phyloP scores from a whole-genome alignment of 2,888 invertebrate species.

The Girardia tigrina region DNA sequence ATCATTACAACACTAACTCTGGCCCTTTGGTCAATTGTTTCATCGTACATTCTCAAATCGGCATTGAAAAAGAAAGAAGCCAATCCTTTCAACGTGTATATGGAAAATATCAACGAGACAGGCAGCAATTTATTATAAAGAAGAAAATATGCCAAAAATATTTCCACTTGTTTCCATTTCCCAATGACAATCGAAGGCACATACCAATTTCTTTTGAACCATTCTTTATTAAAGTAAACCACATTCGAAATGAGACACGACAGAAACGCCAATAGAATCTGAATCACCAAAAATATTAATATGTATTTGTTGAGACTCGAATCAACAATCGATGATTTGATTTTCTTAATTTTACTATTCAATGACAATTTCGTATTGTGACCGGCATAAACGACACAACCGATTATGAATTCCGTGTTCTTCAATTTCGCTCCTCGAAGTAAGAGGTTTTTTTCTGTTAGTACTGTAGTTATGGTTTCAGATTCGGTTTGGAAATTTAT shows the following conservation, averaged over 20 bases:
- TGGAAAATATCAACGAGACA: slow-evolving; percentile 57
- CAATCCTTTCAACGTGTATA: neutral
- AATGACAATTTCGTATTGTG: slow-evolving; percentile 68
- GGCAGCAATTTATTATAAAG: slow-evolving; percentile 71
- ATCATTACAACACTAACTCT: neutral
- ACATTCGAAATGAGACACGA: slow-evolving; percentile 39
- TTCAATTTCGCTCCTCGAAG: slow-evolving; percentile 65
- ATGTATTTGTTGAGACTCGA: slow-evolving; percentile 62
- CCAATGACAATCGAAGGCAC: neutral
- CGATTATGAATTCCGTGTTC: slow-evolving; percentile 63
- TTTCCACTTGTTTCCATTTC: slow-evolving; percentile 47
- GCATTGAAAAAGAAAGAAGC: neutral
- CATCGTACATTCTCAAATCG: neutral
- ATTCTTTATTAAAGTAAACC: neutral
- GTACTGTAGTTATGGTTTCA: slow-evolving; percentile 52
- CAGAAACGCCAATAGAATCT: slow-evolving; percentile 57
- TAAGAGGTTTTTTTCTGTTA: slow-evolving; percentile 58
- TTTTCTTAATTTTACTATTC: slow-evolving; percentile 61
- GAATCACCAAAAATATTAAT: slow-evolving; percentile 56
- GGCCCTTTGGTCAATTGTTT: neutral
- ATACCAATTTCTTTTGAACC: slow-evolving; percentile 12
- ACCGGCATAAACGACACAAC: slow-evolving; percentile 68
- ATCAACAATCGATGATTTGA: slow-evolving; percentile 60
- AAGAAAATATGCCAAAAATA: slow-evolving; percentile 61
- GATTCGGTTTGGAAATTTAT: slow-evolving; percentile 27